Evolutionary conservation across 2,888 invertebrate genomes (phyloP).

Genomic region (Metallyticus violacea): DNA sequence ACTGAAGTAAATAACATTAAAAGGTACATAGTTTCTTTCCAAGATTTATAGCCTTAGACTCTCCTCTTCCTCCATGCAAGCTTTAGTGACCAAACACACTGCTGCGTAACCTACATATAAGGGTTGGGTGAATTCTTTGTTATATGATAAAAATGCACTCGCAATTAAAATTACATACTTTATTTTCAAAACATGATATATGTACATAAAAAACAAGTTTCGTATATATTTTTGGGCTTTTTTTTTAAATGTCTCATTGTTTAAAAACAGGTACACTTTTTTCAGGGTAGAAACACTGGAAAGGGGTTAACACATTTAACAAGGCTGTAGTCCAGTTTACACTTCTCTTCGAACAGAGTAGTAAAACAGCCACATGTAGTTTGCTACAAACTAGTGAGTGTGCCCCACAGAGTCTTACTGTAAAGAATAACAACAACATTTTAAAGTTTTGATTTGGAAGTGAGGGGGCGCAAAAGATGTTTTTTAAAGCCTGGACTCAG

Average conservation of each 20-base stretch:
- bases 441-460: no score
- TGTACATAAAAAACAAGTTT: slow-evolving; percentile 24
- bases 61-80: no score
- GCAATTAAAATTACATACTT: slow-evolving; percentile 24
- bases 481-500: not conserved
- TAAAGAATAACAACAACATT: no score
- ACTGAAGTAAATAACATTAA: not conserved
- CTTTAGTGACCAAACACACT: no score
- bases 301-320: not conserved
- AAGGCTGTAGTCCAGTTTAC: not conserved
- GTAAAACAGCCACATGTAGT: no score
- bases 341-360: no score
- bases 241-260: not conserved
- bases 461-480: no score
- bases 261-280: slow-evolving; percentile 17
- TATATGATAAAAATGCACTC: not conserved
- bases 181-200: slow-evolving; percentile 28
- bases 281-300: slow-evolving; percentile 3
- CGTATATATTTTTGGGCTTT: not conserved
- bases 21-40: not conserved
- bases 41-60: not conserved
- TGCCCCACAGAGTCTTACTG: not conserved
- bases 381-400: not conserved
- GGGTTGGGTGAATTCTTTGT: not conserved
- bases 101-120: no score